Conservation (phyloP, 2,113 vertebrate genomes). For the Microtus pennsylvanicus region DNA sequence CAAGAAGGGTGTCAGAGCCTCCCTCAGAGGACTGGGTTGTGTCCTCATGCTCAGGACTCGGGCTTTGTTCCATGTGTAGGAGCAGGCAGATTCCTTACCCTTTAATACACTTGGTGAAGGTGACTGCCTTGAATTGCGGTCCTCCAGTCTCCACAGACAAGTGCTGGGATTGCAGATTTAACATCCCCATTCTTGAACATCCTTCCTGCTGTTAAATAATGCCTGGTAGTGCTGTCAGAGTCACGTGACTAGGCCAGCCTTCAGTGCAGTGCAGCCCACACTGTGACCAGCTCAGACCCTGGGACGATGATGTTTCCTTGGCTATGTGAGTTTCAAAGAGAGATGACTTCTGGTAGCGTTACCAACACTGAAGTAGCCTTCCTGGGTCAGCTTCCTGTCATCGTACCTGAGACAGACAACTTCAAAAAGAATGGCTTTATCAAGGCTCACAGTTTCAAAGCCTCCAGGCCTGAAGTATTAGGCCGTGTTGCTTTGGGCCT, state of each 20-base stretch:
- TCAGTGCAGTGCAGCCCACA: background rate
- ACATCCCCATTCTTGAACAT: background rate
- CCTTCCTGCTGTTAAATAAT: background rate
- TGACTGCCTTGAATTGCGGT: background rate
- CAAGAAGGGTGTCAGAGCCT: background rate
- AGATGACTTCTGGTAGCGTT: background rate
- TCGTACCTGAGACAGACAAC: too few relatives aligned
- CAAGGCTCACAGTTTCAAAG: background rate
- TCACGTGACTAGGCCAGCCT: background rate
- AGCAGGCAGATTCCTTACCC: background rate
- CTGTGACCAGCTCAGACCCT: background rate
- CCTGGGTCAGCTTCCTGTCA: background rate
- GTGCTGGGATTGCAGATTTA: background rate
- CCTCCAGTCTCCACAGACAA: background rate
- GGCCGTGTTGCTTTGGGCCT: background rate
- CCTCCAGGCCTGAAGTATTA: background rate
- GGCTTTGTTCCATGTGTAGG: background rate
- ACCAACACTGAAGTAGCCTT: background rate
- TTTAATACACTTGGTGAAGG: background rate
- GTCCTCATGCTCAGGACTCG: background rate
- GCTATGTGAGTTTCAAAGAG: background rate
- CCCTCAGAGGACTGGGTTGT: background rate
- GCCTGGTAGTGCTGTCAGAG: fast-evolving
- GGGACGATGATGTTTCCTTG: fast-evolving
- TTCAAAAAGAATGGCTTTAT: background rate